Conservation (phyloP, 2,888 invertebrate species). For the Meloe dianella region DNA sequence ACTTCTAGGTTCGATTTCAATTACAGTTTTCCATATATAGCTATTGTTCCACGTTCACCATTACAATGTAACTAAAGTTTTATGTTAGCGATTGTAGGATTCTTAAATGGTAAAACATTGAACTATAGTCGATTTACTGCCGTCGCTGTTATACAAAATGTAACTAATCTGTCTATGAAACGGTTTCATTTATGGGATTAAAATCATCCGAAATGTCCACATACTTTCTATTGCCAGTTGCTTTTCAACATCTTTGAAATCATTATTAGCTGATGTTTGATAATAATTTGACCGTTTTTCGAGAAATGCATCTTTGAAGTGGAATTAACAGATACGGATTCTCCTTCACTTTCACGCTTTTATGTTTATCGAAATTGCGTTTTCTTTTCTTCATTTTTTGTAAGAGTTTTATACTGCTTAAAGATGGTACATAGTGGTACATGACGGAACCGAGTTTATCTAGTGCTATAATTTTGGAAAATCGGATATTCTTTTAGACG, state of each 20-base stretch:
- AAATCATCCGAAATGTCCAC: conserved; percentile 19
- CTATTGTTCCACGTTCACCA: conserved; percentile 16
- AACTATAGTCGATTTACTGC: conserved; percentile 21
- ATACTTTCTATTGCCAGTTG: not conserved
- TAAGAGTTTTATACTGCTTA: not conserved
- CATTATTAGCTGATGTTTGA: not conserved
- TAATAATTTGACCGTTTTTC: too few relatives aligned
- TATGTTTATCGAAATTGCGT: not conserved
- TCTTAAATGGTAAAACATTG: conserved; percentile 23
- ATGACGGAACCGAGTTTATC: conserved; percentile 6
- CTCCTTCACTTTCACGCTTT: not conserved
- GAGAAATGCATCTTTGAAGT: not conserved
- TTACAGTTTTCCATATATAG: not conserved
- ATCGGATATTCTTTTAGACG: conserved; percentile 27
- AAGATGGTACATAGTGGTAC: not conserved
- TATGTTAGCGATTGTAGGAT: conserved; percentile 16
- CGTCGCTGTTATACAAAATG: conserved; percentile 24
- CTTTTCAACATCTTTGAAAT: not conserved
- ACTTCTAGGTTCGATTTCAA: conserved; percentile 3
- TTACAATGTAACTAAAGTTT: conserved; percentile 22
- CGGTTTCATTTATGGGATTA: conserved; percentile 27
- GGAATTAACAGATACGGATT: too few relatives aligned
- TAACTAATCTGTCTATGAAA: conserved; percentile 27
- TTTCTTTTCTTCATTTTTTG: not conserved
- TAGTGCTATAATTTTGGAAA: conserved; percentile 19